These are phyloP conservation scores for Mormyrops attenuatus DNA, from an alignment of 2,797 vertebrate species.

Conservation along the genomic window DNA sequence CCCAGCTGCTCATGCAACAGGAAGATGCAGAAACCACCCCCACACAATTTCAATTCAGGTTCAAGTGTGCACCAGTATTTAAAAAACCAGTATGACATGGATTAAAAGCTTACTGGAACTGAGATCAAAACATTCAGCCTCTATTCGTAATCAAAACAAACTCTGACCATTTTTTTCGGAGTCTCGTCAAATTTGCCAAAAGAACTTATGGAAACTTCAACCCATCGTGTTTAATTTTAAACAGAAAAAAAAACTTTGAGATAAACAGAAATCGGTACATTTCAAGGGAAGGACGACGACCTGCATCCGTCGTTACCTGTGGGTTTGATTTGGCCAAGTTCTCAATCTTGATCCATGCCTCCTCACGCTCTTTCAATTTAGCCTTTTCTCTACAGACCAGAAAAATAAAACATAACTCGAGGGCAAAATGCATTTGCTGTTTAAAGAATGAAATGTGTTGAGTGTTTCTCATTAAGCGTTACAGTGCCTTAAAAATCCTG, in stretches of 20 bases:
- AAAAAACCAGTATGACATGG: neutral
- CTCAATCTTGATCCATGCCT: slow-evolving; percentile 98
- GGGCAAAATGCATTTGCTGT: neutral
- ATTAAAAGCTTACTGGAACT: neutral
- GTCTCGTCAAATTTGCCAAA: neutral
- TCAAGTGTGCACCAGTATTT: neutral
- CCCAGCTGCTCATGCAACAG: neutral
- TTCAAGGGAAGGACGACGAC: neutral
- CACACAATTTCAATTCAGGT: neutral
- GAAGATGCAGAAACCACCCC: neutral
- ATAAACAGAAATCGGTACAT: neutral
- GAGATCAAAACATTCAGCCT: neutral
- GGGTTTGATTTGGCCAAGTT: slow-evolving; percentile 96
- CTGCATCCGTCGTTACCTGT: slow-evolving; percentile 67
- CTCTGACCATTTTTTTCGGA: neutral
- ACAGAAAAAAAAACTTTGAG: neutral
- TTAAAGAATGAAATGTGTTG: neutral
- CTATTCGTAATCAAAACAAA: neutral
- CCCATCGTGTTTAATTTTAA: neutral
- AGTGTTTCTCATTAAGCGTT: neutral
- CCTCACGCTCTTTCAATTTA: slow-evolving; percentile 96
- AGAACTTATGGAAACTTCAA: slow-evolving; percentile 3
- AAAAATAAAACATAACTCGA: neutral
- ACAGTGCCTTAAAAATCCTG: neutral
- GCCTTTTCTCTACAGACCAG: slow-evolving; percentile 80